Conservation (phyloP, 2,888 invertebrate species). For the Patella caerulea region DNA sequence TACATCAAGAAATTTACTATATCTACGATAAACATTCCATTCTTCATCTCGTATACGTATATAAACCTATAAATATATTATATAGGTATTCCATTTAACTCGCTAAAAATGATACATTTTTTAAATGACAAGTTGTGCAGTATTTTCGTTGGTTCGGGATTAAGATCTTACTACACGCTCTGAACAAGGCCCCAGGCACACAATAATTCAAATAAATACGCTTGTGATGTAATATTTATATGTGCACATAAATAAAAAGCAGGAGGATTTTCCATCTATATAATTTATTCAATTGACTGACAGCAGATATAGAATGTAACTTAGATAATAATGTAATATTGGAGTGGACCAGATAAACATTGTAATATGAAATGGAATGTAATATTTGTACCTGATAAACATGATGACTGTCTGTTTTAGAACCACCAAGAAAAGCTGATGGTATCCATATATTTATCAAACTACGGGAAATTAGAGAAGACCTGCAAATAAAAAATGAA, state of each 20-base stretch:
- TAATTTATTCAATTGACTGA: too few species aligned
- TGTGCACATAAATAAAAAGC: too few species aligned
- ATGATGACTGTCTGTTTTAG: conserved; percentile 83
- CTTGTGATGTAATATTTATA: too few species aligned
- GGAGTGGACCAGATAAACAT: background rate
- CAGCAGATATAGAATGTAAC: too few species aligned
- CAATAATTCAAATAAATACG: too few species aligned
- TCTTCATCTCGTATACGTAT: conserved; percentile 88
- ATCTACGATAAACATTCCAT: conserved; percentile 96
- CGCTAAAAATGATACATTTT: too few species aligned
- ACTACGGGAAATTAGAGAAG: conserved; percentile 44
- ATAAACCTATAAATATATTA: conserved; percentile 77
- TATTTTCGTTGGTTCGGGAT: too few species aligned
- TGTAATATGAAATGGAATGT: background rate
- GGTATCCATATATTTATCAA: conserved; percentile 89
- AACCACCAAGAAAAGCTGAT: conserved; percentile 84
- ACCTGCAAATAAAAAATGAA: conserved; percentile 30
- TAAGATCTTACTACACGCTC: too few species aligned
- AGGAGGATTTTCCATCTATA: too few species aligned
- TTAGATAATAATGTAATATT: background rate
- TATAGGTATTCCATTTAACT: too few species aligned
- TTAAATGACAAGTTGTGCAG: too few species aligned
- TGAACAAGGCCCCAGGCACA: too few species aligned
- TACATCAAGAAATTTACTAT: conserved; percentile 90
- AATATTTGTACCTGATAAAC: conserved; percentile 86